phyloP scores from a whole-genome alignment of 2,797 vertebrate genomes.

The Leptoclinus maculatus region DNA sequence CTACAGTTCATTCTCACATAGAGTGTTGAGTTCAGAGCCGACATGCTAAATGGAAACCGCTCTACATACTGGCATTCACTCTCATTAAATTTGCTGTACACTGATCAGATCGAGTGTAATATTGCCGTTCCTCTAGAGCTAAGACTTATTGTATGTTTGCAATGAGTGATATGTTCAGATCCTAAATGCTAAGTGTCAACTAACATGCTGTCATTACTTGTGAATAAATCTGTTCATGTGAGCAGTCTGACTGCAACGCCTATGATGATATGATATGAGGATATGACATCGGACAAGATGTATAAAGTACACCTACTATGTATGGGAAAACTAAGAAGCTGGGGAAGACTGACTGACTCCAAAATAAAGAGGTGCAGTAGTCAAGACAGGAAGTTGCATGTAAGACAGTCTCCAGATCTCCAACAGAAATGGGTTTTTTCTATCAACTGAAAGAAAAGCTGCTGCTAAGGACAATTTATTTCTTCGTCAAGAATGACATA shows the following conservation, averaged over 20 bases:
- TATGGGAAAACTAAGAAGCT: neutral
- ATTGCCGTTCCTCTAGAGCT: neutral
- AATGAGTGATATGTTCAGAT: slow-evolving; percentile 15
- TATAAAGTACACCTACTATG: slow-evolving; percentile 2
- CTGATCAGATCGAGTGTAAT: slow-evolving; percentile 9
- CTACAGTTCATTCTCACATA: neutral
- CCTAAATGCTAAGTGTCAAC: slow-evolving; percentile 25
- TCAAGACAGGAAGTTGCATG: no score
- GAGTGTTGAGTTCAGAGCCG: neutral
- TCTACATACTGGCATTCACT: neutral
- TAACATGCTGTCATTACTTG: slow-evolving; percentile 18
- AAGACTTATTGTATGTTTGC: slow-evolving; percentile 27
- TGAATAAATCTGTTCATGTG: slow-evolving; percentile 19
- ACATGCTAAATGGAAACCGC: slow-evolving; percentile 8
- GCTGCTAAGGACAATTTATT: neutral
- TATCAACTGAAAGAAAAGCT: neutral
- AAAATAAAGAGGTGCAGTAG: neutral
- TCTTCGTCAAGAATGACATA: neutral
- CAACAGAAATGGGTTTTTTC: no score
- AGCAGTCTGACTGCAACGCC: neutral
- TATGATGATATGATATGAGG: neutral
- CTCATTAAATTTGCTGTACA: slow-evolving; percentile 10
- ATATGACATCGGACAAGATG: neutral
- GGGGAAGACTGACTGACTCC: neutral
- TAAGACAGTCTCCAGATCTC: no score